Percentiles rank a stretch among this genome's conserved stretches.
phyloP scores from a whole-genome alignment of 2,113 vertebrate species.

The Oryzias woworae region DNA sequence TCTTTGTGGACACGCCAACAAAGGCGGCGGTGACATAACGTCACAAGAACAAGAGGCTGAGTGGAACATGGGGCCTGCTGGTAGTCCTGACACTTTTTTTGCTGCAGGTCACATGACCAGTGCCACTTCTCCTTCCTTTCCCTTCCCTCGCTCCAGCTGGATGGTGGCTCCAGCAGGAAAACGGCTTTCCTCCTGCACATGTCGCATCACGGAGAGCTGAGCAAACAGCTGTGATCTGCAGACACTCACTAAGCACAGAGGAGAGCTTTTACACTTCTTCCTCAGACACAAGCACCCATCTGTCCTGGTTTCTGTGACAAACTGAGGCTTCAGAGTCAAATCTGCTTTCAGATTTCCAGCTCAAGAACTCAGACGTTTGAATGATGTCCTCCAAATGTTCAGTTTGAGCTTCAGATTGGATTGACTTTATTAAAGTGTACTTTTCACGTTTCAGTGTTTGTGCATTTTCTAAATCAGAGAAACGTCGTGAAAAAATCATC shows the following conservation, averaged over 20 bases:
- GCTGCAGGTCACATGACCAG: slow-evolving; percentile 40
- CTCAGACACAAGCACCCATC: neutral
- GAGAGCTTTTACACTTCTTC: neutral
- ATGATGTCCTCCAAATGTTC: neutral
- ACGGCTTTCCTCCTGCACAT: slow-evolving; percentile 28
- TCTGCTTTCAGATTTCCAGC: neutral
- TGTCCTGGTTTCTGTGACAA: neutral
- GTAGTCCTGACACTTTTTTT: neutral
- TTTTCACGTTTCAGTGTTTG: too few species aligned
- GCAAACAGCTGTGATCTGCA: slow-evolving; percentile 18
- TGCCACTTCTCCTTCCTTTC: neutral
- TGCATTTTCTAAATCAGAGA: too few species aligned
- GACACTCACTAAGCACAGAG: neutral
- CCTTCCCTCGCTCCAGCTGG: neutral
- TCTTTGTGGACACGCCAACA: slow-evolving; percentile 73
- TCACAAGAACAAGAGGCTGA: neutral
- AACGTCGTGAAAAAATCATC: too few species aligned
- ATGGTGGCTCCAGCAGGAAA: neutral
- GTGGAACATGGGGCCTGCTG: slow-evolving; percentile 20
- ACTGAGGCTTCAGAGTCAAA: neutral
- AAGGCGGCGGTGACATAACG: slow-evolving; percentile 70
- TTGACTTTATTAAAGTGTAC: too few species aligned
- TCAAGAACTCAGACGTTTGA: neutral
- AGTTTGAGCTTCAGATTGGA: neutral
- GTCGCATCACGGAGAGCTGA: slow-evolving; percentile 8